A percentile compares a stretch with the other conserved stretches of the same genome.
phyloP scores from a whole-genome alignment of 1,140 invertebrate genomes.

The Stegodyphus mimosarum region DNA sequence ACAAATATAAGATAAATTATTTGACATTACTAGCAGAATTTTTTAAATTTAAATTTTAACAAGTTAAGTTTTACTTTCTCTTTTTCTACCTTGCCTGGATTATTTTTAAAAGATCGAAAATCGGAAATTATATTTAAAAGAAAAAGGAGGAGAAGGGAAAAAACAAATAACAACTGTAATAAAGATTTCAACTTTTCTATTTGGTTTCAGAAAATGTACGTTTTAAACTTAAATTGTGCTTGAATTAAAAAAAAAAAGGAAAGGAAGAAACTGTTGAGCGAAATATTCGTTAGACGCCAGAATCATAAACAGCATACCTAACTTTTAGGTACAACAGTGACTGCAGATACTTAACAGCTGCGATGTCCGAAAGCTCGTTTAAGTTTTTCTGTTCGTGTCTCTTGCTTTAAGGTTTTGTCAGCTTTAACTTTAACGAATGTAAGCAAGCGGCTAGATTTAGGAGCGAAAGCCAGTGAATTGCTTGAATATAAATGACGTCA shows the following conservation, averaged over 20 bases:
- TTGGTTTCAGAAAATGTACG: too few relatives aligned
- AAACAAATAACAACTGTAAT: too few relatives aligned
- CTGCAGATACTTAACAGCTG: not conserved
- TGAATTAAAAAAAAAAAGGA: not conserved
- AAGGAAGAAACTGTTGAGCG: conserved; percentile 1
- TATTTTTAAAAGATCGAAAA: too few relatives aligned
- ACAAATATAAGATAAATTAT: too few relatives aligned
- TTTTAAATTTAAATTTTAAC: too few relatives aligned
- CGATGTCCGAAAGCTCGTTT: not conserved
- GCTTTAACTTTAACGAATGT: conserved; percentile 52
- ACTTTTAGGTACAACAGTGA: not conserved
- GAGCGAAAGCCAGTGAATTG: conserved; percentile 54
- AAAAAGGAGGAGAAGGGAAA: too few relatives aligned
- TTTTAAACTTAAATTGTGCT: too few relatives aligned
- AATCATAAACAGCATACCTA: not conserved
- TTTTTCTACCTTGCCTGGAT: too few relatives aligned
- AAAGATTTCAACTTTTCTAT: too few relatives aligned
- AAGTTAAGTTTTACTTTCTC: too few relatives aligned
- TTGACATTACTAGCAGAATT: too few relatives aligned
- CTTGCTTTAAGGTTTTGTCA: conserved; percentile 41
- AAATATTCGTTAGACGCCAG: not conserved
- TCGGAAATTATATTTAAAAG: too few relatives aligned
- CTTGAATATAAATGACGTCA: conserved; percentile 62
- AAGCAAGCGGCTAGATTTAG: conserved; percentile 25
- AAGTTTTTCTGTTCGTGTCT: conserved; percentile 15